Percentiles rank a stretch among this genome's conserved stretches.
phyloP scores from a whole-genome alignment of 2,888 invertebrate species.

The Thera obeliscata region DNA sequence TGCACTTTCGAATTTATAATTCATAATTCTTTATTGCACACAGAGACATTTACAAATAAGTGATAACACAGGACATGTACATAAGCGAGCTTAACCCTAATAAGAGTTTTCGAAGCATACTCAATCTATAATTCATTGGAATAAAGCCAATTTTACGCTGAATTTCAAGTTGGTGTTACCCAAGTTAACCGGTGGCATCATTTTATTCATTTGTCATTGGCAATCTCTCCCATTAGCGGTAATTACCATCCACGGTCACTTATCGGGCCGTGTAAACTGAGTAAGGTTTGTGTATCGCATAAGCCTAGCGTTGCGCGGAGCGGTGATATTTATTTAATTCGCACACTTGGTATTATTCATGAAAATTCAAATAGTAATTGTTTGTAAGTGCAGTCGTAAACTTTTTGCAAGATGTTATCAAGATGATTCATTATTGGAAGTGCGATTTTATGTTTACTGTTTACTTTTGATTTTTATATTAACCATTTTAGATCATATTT shows the following conservation, averaged over 20 bases:
- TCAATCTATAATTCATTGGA: background rate
- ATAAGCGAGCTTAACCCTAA: too few species aligned
- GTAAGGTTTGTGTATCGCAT: constrained; percentile 1
- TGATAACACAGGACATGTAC: too few species aligned
- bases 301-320: constrained; percentile 15
- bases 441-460: too few species aligned
- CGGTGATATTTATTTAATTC: background rate
- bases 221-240: constrained; percentile 59
- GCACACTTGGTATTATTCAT: background rate
- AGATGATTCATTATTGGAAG: too few species aligned
- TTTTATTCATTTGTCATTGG: constrained; percentile 59
- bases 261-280: constrained; percentile 42
- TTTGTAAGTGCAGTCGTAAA: too few species aligned
- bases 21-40: too few species aligned
- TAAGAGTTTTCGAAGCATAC: background rate
- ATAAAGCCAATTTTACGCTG: constrained; percentile 10
- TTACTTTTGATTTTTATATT: too few species aligned
- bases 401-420: too few species aligned
- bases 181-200: constrained; percentile 39
- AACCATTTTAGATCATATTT: too few species aligned
- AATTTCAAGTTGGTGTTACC: constrained; percentile 1
- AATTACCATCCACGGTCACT: constrained; percentile 56
- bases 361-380: too few species aligned
- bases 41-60: too few species aligned
- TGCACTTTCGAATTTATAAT: too few species aligned